Evolutionary conservation across 2,113 vertebrate genomes (phyloP).

Genomic region (Pomatorhinus ruficollis): DNA sequence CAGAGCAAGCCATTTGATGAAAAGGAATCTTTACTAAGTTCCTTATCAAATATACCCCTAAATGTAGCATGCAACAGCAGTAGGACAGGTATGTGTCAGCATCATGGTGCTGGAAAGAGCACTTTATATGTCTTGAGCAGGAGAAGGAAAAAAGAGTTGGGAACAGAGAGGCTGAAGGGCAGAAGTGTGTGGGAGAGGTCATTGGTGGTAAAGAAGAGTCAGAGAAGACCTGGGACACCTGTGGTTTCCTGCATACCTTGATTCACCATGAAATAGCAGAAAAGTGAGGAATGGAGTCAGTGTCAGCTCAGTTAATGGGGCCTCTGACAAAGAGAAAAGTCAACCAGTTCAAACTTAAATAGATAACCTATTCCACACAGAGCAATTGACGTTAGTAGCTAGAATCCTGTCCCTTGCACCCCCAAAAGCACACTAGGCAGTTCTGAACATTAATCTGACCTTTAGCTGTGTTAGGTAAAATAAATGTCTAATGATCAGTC

Average conservation of each 20-base stretch:
- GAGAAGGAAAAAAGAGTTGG: neutral
- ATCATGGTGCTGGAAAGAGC: neutral
- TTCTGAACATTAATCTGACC: neutral
- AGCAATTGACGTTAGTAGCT: neutral
- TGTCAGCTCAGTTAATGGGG: neutral
- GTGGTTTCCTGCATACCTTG: neutral
- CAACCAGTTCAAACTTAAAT: neutral
- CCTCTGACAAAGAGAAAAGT: neutral
- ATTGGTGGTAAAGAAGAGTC: neutral
- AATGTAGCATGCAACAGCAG: neutral
- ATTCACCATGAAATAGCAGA: neutral
- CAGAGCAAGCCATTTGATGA: neutral
- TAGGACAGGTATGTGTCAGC: neutral
- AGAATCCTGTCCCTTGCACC: fast-evolving
- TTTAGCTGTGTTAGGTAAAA: neutral
- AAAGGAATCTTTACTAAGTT: neutral
- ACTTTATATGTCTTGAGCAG: neutral
- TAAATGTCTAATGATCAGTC: neutral
- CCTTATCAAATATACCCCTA: neutral
- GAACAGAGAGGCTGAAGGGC: neutral
- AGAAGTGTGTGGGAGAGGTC: neutral
- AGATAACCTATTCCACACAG: neutral
- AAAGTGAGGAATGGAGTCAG: neutral
- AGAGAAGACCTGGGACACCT: neutral
- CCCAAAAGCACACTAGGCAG: neutral